Conservation (phyloP, 64 coral and sea anemone species). For the Anthopleura sola region DNA sequence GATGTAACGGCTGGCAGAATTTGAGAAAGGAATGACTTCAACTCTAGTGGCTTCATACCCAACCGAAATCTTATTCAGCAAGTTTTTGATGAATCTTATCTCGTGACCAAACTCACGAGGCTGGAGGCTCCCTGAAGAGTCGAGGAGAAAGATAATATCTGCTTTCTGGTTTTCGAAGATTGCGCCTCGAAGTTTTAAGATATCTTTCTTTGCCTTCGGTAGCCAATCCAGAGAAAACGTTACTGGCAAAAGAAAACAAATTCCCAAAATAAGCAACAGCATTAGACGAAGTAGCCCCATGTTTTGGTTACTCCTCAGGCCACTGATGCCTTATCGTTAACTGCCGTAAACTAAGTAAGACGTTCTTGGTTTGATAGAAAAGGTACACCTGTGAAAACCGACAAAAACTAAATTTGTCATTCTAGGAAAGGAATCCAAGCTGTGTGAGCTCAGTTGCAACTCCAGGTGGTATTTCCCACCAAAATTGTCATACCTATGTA, state of each 20-base stretch:
- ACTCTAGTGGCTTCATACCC: conserved; percentile 58
- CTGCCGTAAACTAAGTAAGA: neutral
- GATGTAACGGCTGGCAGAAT: conserved; percentile 12
- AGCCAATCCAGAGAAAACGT: conserved; percentile 41
- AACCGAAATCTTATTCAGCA: conserved; percentile 65
- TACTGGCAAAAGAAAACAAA: neutral
- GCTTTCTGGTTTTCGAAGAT: conserved; percentile 46
- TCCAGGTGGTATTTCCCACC: neutral
- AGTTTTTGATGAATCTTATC: conserved; percentile 71
- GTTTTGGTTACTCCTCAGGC: neutral
- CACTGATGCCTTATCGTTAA: neutral
- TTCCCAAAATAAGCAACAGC: neutral
- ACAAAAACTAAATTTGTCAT: neutral
- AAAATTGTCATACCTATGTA: neutral
- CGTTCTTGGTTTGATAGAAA: neutral
- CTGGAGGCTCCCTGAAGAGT: conserved; percentile 67
- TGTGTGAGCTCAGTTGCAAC: neutral
- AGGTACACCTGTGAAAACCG: neutral
- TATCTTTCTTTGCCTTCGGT: conserved; percentile 29
- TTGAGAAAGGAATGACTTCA: conserved; percentile 73
- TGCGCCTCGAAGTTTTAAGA: conserved; percentile 48
- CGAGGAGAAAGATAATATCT: conserved; percentile 71
- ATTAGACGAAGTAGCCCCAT: neutral
- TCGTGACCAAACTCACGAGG: conserved; percentile 42
- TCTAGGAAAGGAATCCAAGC: neutral